Conservation (phyloP, 2,797 vertebrate species). For the Rhodeus uyekii region DNA sequence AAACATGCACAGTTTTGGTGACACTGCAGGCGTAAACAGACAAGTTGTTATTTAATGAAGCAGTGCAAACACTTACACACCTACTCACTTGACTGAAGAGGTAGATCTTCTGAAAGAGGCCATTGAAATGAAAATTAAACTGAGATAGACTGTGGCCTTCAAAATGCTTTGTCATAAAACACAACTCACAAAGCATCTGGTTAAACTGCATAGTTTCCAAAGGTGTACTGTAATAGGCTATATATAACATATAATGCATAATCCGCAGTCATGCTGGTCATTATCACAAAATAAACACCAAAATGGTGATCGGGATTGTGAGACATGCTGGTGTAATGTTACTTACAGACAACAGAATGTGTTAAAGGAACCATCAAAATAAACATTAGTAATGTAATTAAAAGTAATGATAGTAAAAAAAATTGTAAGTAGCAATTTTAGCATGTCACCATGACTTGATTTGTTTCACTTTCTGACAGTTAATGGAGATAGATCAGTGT, state of each 20-base stretch:
- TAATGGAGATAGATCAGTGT: neutral
- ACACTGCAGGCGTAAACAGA: neutral
- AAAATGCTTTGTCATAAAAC: neutral
- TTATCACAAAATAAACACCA: neutral
- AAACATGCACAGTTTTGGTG: neutral
- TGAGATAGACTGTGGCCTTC: neutral
- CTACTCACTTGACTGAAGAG: neutral
- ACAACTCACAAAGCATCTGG: neutral
- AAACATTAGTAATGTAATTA: neutral
- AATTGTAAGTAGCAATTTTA: neutral
- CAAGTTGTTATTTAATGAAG: neutral
- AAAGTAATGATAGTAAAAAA: neutral
- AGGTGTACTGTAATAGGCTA: neutral
- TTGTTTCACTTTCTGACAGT: neutral
- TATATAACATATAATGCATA: neutral
- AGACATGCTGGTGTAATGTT: no score
- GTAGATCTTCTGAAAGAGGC: neutral
- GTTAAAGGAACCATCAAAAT: no score
- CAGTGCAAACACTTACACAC: neutral
- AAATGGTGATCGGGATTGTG: neutral
- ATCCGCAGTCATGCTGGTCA: neutral
- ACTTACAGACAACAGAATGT: no score
- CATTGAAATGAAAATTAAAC: neutral
- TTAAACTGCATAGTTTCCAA: neutral
- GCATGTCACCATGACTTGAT: neutral